Base-by-base conservation (phyloP, 2,888 invertebrate genomes). In the Octodonta nipae region DNA sequence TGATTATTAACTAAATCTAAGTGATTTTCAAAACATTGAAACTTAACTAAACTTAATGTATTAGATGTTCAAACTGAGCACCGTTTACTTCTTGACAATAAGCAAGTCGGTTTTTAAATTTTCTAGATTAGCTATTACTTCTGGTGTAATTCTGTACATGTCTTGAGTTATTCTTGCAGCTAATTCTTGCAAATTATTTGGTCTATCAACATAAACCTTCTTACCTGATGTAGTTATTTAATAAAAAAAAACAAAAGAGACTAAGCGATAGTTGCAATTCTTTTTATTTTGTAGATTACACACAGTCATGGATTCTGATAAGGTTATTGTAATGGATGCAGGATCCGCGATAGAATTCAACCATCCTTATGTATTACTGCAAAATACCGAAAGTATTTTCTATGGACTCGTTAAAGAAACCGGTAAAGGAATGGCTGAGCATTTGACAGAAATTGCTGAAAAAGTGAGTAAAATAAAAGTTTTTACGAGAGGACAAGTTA, bases 221-320 rank as follows among this genome's bases (percentile, higher is more conserved):
- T 22, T 5, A 3, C 3, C n/a, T 22, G 5, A 17, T 17, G 17
- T 6, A 17, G 5, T 17, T 7, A 6, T 17, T 17, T 17, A 17
- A 17, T 17, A 17, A 17, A 17, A 5, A 5, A 17, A 17, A 17
- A 17, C 17, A 17, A 17, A 17, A 17, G 7, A 17, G 6, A 17
- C n/a, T n/a, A n/a, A n/a, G n/a, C n/a, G n/a, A n/a, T n/a, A n/a
- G n/a, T n/a, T n/a, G n/a, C n/a, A n/a, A n/a, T n/a, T n/a, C n/a
- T n/a, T n/a, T n/a, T 6, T 17, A 12, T 26, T 26, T 12, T 4
- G 3, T 28, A 47, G 86, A 25, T 68, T 88, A 5, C 75, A 86
- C 50, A 86, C 86, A 0, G 78, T 87, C 30, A 85, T 87, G 78
- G 85, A 87, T 60, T 82, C 80, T 0, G 82, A 85, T 62, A 72